These are phyloP conservation scores for Mongoloraphidia duomilia DNA, from an alignment of 2,888 invertebrate species.

Conservation along the genomic window DNA sequence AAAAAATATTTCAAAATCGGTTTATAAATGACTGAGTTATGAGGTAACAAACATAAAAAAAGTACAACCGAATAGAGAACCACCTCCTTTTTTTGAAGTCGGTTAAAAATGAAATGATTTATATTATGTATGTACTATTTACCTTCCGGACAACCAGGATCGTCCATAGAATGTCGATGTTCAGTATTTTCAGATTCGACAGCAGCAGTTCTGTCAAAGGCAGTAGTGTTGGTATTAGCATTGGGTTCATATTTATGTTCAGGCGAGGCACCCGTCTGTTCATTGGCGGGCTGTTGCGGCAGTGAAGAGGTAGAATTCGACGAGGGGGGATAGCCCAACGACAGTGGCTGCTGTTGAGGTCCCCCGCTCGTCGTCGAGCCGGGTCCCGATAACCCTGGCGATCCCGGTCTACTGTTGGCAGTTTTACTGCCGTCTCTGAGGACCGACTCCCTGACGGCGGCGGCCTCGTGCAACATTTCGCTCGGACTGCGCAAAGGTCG, in stretches of 20 bases:
- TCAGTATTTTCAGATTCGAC: constrained; percentile 16
- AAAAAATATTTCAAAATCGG: too few species aligned
- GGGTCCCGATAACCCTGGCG: constrained; percentile 32
- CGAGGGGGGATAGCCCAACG: constrained; percentile 30
- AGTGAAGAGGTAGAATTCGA: constrained; percentile 30
- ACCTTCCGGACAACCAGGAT: constrained; percentile 37
- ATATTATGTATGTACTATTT: constrained; percentile 8
- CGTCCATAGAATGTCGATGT: constrained; percentile 13
- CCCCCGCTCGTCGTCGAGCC: constrained; percentile 15
- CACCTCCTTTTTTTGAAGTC: too few species aligned
- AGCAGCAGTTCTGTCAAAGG: constrained; percentile 30
- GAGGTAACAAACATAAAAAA: too few species aligned
- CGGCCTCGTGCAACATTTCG: constrained; percentile 45
- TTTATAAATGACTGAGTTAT: too few species aligned
- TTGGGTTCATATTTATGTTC: constrained; percentile 37
- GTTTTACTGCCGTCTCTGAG: constrained; percentile 36
- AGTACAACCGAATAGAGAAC: too few species aligned
- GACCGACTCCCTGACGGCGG: constrained; percentile 39
- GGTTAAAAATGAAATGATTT: background rate
- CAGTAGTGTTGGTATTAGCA: constrained; percentile 29
- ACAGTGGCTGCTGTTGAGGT: constrained; percentile 17
- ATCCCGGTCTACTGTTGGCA: constrained; percentile 31
- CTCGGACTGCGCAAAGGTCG: constrained; percentile 38
- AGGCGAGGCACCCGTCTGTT: constrained; percentile 39
- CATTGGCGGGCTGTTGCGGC: constrained; percentile 35